These are phyloP conservation scores for Mizuhopecten yessoensis DNA, from an alignment of 1,140 invertebrate species.

Conservation along the genomic window DNA sequence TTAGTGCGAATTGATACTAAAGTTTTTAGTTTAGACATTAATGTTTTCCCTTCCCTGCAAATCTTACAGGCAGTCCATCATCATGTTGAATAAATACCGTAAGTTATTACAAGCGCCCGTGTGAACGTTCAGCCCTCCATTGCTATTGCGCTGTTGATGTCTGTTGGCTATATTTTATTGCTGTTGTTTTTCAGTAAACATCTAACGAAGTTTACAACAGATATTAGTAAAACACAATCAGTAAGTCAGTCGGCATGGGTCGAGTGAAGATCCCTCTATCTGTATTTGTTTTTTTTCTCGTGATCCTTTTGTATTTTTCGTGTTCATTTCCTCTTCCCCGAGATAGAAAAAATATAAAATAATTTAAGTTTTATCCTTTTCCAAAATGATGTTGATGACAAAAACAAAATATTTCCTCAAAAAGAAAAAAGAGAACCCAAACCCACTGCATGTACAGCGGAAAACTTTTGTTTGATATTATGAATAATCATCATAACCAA, in stretches of 20 bases:
- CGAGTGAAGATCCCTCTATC: background rate
- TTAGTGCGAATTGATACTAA: background rate
- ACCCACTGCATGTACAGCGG: background rate
- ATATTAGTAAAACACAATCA: slow-evolving; percentile 35
- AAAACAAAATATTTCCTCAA: background rate
- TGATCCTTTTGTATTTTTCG: background rate
- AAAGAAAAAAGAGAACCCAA: background rate
- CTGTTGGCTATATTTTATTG: background rate
- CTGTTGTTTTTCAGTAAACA: slow-evolving; percentile 33
- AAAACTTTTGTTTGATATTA: background rate
- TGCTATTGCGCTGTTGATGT: slow-evolving; percentile 12
- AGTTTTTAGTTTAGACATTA: background rate
- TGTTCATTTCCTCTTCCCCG: background rate
- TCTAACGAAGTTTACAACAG: slow-evolving; percentile 22
- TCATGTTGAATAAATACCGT: background rate
- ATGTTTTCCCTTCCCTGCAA: background rate
- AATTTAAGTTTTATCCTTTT: background rate
- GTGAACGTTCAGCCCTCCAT: background rate
- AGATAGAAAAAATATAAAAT: background rate
- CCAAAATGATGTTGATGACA: no score
- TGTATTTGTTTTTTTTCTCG: slow-evolving; percentile 7
- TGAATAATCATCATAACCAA: no score
- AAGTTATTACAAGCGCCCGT: background rate
- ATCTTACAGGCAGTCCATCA: background rate
- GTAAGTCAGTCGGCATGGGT: slow-evolving; percentile 12